Percentiles rank a stretch among this genome's conserved stretches.
These are phyloP conservation scores for Ardeotis arabs DNA, from an alignment of 2,113 vertebrate species.

Conservation along the genomic window DNA sequence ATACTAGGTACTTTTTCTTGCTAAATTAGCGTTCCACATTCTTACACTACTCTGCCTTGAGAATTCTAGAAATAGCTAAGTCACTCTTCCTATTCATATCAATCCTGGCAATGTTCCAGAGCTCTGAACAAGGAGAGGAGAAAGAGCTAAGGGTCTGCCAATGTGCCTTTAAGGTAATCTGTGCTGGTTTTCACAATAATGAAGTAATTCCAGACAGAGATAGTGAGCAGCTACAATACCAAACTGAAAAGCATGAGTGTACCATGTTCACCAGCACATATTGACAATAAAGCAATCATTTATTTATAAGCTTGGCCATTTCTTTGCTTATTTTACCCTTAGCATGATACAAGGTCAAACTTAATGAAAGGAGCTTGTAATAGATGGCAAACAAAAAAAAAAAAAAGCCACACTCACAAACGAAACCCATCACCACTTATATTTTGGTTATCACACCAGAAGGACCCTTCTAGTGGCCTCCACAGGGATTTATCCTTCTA, in stretches of 20 bases:
- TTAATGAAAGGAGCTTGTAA: neutral
- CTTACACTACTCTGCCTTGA: conserved; percentile 5
- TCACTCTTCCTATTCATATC: conserved; percentile 38
- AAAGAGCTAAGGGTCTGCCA: neutral
- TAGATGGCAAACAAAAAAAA: neutral
- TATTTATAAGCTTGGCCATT: neutral
- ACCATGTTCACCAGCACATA: neutral
- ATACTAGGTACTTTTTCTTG: neutral
- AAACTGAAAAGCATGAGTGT: neutral
- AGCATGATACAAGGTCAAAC: neutral
- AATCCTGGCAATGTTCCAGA: neutral
- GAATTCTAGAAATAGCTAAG: conserved; percentile 52
- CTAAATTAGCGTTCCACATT: neutral
- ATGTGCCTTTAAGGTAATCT: neutral
- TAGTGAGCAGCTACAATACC: neutral
- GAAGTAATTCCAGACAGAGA: neutral
- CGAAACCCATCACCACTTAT: neutral
- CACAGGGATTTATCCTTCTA: neutral
- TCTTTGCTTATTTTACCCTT: neutral
- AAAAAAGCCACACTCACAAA: too few species aligned
- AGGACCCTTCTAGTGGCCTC: neutral
- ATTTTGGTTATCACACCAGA: neutral
- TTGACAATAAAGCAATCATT: neutral
- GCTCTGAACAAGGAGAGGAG: conserved; percentile 4
- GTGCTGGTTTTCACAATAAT: neutral